Percentiles rank a stretch among this genome's conserved stretches.
Evolutionary conservation across 1,140 invertebrate genomes (phyloP).

Genomic region (Phocides pigmalion): DNA sequence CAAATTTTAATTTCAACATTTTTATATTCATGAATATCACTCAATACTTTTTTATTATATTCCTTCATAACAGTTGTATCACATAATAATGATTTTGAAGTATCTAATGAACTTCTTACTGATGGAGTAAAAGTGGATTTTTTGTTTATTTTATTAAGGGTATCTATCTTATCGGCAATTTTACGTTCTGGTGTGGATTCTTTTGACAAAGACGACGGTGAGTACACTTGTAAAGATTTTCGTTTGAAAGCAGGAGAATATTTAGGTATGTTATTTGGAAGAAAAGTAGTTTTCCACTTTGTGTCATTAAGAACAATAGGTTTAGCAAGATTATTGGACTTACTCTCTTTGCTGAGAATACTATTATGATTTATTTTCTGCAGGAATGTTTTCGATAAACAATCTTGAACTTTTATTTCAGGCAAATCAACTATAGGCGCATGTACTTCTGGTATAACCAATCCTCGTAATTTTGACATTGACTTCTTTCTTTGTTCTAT

Average conservation of each 20-base stretch:
- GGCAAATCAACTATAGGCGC: constrained; percentile 85
- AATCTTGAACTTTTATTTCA: constrained; percentile 90
- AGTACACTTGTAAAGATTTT: constrained; percentile 88
- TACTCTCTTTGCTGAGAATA: constrained; percentile 51
- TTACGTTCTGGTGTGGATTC: constrained; percentile 73
- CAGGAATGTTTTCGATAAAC: constrained; percentile 60
- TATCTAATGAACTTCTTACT: constrained; percentile 70
- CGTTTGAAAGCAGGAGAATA: constrained; percentile 93
- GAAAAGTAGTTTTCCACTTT: constrained; percentile 83
- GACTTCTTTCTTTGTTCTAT: constrained; percentile 92
- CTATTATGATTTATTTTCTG: constrained; percentile 56
- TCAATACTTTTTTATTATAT: constrained; percentile 55
- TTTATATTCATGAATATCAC: constrained; percentile 61
- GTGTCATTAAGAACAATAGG: constrained; percentile 61
- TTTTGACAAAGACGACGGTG: constrained; percentile 73
- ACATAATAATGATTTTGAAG: constrained; percentile 43
- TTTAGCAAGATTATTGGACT: constrained; percentile 48
- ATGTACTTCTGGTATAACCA: constrained; percentile 92
- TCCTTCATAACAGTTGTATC: constrained; percentile 49
- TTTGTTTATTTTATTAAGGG: constrained; percentile 53
- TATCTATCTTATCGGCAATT: constrained; percentile 61
- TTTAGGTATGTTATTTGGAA: constrained; percentile 87
- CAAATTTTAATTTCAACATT: constrained; percentile 75
- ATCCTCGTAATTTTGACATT: constrained; percentile 92
- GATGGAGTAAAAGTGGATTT: constrained; percentile 48